Base-by-base conservation (phyloP, 2,113 vertebrate species). In the Numenius arquata region DNA sequence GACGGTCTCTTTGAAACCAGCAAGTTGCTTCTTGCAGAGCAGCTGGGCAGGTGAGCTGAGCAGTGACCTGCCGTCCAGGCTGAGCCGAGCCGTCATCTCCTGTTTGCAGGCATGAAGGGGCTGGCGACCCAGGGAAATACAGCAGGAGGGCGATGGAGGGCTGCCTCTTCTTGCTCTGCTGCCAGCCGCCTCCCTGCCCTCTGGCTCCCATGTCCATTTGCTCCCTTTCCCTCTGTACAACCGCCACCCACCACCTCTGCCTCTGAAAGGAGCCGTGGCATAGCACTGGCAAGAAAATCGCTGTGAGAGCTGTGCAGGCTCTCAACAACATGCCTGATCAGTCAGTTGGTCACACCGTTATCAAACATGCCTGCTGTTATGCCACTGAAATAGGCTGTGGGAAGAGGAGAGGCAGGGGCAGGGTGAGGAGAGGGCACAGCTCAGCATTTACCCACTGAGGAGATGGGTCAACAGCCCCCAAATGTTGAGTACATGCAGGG, bases 61-160 rank as follows among this genome's bases (percentile, higher is more conserved):
- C 29, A 66, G 18, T 0, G 2, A 21, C 6, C 11, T 22, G 34
- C 1, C 0, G 6, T 22, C 34, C 43, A 41, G 38, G 16, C 58
- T 50, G 27, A 50, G 22, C 15, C 1, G 27, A 50, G 22, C 15
- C 1, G 0, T 21, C 61, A 1, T 19, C 62, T 75, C 32, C 30
- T 41, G 5, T 81, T 38, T 63, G 18, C 8, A 58, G 38, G 38
- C 12, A 27, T 7, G 6, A 87, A 50, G 38, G 8, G 32, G 4
- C 10, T 4, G 6, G 5, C 41, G 76, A 68, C 4, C 2, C 10
- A 61, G 26, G 15, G 20, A 75, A 58, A n/a, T 11, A 41, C 5
- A 45, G 9, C 1, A 1, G 47, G 40, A 74, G 5, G 34, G 62
- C 2, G 1, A 73, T 2, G 1, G 20, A 62, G 0, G 11, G 15